Evolutionary conservation across 2,113 vertebrate genomes (phyloP), one percentile per base, ranked within the genome.

Genomic region (Pteronura brasiliensis): DNA sequence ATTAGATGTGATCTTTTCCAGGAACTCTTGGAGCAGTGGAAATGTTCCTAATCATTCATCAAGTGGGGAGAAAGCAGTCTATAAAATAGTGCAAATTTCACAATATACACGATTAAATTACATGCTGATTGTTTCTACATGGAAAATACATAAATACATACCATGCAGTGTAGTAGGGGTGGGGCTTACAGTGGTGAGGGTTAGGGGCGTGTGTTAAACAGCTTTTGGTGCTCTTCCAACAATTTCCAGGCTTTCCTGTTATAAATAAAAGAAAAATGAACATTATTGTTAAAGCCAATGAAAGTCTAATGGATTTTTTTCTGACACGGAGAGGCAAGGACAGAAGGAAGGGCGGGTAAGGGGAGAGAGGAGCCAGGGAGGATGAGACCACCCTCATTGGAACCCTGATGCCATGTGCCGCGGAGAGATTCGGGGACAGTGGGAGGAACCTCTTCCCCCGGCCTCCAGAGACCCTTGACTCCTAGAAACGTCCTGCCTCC

Each of bases 1-100:
- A 34, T 67, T 95, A 87, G 55, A 90, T 92, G 21, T 79, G 89
- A 93, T 91, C 67, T 87, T 95, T 96, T 83, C 89, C 42, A 89
- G 91, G 65, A 91, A 91, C 52, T 42, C 74, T 96, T 83, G 57
- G 23, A 71, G 57, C 52, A 87, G 92, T 87, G 72, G 90, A 61
- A 96, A 59, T 81, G 80, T 88, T 90, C 65, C 86, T 77, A 96
- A 81, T 85, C 90, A 18, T 85, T 92, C 79, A 96, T 65, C 83
- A 96, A 59, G 13, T 49, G 15, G 47, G 57, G 23, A 17, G 14
- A 94, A 90, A 96, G 80, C 17, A 94, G 42, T 52, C 79, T 93
- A 57, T 90, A 79, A 96, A 91, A 69, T 69, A 86, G 80, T 74
- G 9, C n/a, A 80, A 80, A 95, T 92, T 74, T 96, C 74, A 76